Conservation (phyloP, 1,140 invertebrate genomes). For the Drosophila baimaii region DNA sequence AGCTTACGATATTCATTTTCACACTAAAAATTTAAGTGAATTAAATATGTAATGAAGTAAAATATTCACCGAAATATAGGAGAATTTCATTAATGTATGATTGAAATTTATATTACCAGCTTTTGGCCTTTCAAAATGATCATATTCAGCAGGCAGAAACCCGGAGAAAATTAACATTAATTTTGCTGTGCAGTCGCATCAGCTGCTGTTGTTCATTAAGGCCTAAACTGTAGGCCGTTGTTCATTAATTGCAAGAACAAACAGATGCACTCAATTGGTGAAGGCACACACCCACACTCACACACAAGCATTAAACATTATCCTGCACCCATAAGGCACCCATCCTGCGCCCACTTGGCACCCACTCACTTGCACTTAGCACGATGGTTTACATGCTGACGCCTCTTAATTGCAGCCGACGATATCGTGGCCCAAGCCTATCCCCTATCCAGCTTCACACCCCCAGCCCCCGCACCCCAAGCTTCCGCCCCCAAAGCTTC, state of each 20-base stretch:
- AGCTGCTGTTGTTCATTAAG: conserved; percentile 28
- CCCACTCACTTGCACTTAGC: conserved; percentile 35
- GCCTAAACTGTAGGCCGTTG: conserved; percentile 29
- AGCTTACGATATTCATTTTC: too few relatives aligned
- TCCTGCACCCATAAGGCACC: conserved; percentile 1
- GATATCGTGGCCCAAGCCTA: conserved; percentile 7
- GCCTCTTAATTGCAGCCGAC: conserved; percentile 69
- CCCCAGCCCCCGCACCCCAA: background rate
- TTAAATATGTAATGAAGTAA: background rate
- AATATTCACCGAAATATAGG: background rate
- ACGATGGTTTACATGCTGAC: conserved; percentile 58
- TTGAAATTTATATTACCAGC: background rate
- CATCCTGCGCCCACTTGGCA: conserved; percentile 5
- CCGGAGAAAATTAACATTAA: background rate
- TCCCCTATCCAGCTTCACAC: conserved; percentile 9
- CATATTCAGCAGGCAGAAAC: background rate
- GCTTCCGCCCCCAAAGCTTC: conserved; percentile 8
- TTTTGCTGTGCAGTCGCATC: conserved; percentile 4
- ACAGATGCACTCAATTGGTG: conserved; percentile 25
- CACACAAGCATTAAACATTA: conserved; percentile 15
- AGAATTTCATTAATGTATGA: background rate
- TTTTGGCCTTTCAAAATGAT: background rate
- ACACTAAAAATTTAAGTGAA: too few relatives aligned
- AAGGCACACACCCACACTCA: conserved; percentile 7
- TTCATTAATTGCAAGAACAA: conserved; percentile 45